Evolutionary conservation across 2,888 invertebrate species (phyloP).

Genomic region (Aphrophora alni): DNA sequence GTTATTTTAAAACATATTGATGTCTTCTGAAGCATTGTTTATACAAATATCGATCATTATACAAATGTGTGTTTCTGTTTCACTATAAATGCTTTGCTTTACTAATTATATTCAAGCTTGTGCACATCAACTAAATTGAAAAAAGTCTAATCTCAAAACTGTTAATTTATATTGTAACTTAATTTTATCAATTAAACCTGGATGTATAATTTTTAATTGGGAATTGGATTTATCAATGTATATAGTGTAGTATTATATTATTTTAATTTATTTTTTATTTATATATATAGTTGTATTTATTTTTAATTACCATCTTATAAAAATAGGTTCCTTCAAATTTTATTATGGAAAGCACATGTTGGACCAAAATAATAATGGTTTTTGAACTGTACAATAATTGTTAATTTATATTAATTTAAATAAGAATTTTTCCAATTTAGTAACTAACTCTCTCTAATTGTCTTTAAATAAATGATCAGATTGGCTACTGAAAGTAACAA

Average conservation of each 20-base stretch:
- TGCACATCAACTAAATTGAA: background rate
- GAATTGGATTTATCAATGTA: background rate
- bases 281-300: background rate
- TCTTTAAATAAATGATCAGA: too few species aligned
- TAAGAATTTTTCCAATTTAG: too few species aligned
- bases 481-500: background rate
- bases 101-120: too few species aligned
- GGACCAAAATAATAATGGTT: background rate
- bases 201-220: background rate
- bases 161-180: background rate
- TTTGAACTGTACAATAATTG: background rate
- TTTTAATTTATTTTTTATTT: background rate
- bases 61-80: too few species aligned
- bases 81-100: too few species aligned
- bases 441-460: too few species aligned
- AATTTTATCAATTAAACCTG: background rate
- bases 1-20: too few species aligned
- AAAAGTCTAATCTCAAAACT: background rate
- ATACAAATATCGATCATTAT: too few species aligned
- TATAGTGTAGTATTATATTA: background rate
- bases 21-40: too few species aligned
- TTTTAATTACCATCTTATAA: background rate
- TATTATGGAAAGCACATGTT: background rate
- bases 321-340: background rate
- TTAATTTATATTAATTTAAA: background rate